A percentile compares a stretch with the other conserved stretches of the same genome.
phyloP scores from a whole-genome alignment of 1,140 invertebrate species.

The Berghia stephanieae region DNA sequence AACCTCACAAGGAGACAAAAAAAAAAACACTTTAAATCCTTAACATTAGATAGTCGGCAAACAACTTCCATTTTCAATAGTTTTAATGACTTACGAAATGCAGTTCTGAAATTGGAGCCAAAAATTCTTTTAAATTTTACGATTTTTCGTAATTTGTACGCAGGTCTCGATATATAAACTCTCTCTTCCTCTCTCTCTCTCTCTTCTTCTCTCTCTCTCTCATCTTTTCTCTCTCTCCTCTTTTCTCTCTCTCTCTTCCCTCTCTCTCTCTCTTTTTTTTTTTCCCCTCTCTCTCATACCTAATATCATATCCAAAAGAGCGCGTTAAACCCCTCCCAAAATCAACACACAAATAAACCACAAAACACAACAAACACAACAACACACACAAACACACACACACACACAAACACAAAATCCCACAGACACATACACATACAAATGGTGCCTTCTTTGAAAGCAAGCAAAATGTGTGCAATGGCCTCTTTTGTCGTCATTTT shows the following conservation, averaged over 20 bases:
- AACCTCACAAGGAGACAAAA: no score
- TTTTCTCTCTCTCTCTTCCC: neutral
- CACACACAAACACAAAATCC: no score
- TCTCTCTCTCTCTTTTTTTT: neutral
- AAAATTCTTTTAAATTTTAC: conserved; percentile 2
- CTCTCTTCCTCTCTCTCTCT: no score
- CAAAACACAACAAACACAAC: no score
- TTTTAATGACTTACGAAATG: neutral
- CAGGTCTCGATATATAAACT: neutral
- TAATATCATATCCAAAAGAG: neutral
- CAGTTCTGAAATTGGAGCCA: neutral
- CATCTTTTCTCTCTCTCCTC: neutral
- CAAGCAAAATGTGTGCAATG: no score
- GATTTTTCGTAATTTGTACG: neutral
- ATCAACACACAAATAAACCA: no score
- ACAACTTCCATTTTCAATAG: neutral
- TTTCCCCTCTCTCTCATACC: neutral
- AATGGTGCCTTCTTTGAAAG: no score
- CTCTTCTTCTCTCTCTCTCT: neutral
- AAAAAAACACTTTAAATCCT: no score
- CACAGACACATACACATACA: no score
- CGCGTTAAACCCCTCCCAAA: neutral
- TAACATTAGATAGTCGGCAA: neutral
- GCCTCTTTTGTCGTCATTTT: no score
- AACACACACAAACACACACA: no score